These are phyloP conservation scores for Pogoniulus pusillus DNA, from an alignment of 2,797 vertebrate genomes.

Conservation along the genomic window DNA sequence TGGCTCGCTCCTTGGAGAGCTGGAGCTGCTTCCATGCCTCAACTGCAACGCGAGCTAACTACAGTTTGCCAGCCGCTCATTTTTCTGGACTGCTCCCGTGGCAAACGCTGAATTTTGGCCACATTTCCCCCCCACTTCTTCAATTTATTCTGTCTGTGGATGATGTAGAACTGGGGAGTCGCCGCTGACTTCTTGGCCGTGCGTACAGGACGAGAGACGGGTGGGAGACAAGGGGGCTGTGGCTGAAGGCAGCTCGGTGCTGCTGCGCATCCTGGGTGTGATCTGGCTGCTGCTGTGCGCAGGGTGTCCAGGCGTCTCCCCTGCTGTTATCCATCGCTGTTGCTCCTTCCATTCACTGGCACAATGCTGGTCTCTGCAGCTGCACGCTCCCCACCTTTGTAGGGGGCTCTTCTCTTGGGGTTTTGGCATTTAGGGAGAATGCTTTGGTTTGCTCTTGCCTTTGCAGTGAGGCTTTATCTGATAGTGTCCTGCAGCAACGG, in stretches of 20 bases:
- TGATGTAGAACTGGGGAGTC: background rate
- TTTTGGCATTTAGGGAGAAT: slow-evolving; percentile 20
- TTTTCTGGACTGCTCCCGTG: slow-evolving; percentile 21
- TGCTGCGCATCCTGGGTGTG: background rate
- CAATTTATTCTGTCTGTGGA: background rate
- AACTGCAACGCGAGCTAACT: slow-evolving; percentile 28
- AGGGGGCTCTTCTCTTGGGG: background rate
- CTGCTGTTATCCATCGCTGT: slow-evolving; percentile 26
- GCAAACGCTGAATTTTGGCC: slow-evolving; percentile 36
- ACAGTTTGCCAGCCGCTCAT: slow-evolving; percentile 7
- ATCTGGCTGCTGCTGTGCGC: slow-evolving; percentile 28
- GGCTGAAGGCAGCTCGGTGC: background rate
- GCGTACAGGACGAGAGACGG: background rate
- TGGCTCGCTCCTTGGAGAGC: slow-evolving; percentile 40
- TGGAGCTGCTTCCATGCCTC: background rate
- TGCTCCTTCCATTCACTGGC: slow-evolving; percentile 24
- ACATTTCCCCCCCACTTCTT: background rate
- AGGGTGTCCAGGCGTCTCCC: slow-evolving; percentile 25
- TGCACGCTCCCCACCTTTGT: background rate
- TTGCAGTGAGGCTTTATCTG: background rate
- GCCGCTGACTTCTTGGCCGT: background rate
- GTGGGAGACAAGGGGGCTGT: background rate
- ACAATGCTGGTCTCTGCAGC: background rate
- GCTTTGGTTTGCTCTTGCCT: background rate
- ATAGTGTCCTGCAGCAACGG: background rate